Conservation (phyloP, 2,797 vertebrate genomes). For the Hydrocynus forskahlii region DNA sequence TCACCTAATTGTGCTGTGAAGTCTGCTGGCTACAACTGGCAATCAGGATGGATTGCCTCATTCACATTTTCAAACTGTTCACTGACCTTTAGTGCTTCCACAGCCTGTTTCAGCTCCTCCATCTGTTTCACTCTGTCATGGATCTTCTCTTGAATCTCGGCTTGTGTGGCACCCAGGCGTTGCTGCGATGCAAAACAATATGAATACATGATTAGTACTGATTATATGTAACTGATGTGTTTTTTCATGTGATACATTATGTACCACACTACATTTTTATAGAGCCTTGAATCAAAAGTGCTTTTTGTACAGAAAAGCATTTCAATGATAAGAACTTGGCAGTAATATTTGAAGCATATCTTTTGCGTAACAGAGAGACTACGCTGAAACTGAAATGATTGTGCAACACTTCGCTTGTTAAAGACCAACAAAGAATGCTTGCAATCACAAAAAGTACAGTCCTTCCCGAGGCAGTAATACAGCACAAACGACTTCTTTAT, state of each 20-base stretch:
- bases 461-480: slow-evolving; percentile 24
- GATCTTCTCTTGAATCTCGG: slow-evolving; percentile 84
- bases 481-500: slow-evolving; percentile 31
- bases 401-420: not conserved
- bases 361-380: not conserved
- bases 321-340: no score
- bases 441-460: slow-evolving; percentile 32
- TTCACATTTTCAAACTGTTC: not conserved
- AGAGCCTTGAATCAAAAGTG: no score
- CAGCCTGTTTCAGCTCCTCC: slow-evolving; percentile 83
- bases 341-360: not conserved
- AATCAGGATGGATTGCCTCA: not conserved
- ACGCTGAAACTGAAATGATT: not conserved
- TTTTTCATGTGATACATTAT: not conserved
- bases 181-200: slow-evolving; percentile 63
- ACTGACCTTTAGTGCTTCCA: slow-evolving; percentile 81
- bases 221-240: not conserved
- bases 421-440: slow-evolving; percentile 22
- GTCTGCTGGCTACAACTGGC: not conserved
- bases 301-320: not conserved
- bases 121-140: slow-evolving; percentile 84
- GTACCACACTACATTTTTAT: no score
- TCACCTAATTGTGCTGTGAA: not conserved
- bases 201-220: not conserved
- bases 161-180: slow-evolving; percentile 82